phyloP scores from a whole-genome alignment of 1,140 invertebrate genomes.

The Monomorium pharaonis region DNA sequence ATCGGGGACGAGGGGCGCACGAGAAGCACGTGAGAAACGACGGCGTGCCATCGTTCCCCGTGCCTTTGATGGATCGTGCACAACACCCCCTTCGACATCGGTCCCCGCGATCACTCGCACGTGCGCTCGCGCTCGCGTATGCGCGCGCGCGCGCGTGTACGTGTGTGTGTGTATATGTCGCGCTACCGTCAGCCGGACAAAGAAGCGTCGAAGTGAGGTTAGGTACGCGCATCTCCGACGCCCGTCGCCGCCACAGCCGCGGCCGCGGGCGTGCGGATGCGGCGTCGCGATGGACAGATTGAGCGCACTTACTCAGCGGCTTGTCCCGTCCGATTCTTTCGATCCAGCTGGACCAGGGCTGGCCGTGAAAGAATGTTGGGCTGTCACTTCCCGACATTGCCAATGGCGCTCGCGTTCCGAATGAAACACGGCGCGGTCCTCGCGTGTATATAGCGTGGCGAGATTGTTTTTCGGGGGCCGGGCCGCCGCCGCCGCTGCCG shows the following conservation, averaged over 20 bases:
- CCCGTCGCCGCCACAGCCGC: slow-evolving; percentile 39
- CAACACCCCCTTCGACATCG: slow-evolving; percentile 37
- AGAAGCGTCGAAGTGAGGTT: slow-evolving; percentile 71
- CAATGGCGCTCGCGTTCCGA: slow-evolving; percentile 76
- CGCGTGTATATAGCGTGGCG: slow-evolving; percentile 64
- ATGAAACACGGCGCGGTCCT: slow-evolving; percentile 73
- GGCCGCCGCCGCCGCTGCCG: too few species aligned
- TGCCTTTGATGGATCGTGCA: slow-evolving; percentile 24
- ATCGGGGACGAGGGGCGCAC: neutral
- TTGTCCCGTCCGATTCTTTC: slow-evolving; percentile 84
- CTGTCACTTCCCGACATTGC: slow-evolving; percentile 85
- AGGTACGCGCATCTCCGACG: slow-evolving; percentile 61
- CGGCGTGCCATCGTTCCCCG: neutral
- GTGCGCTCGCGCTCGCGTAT: neutral
- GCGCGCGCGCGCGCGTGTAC: slow-evolving; percentile 2
- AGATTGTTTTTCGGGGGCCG: slow-evolving; percentile 67
- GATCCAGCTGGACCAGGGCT: slow-evolving; percentile 85
- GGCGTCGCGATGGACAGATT: slow-evolving; percentile 54
- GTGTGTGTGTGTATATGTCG: too few species aligned
- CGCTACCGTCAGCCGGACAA: slow-evolving; percentile 65
- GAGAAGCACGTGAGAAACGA: neutral
- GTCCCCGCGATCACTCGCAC: neutral
- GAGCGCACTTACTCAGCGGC: slow-evolving; percentile 82
- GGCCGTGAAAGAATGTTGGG: slow-evolving; percentile 85
- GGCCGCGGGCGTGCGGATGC: slow-evolving; percentile 47